These are phyloP conservation scores for Thaumatotibia leucotreta DNA, from an alignment of 1,140 invertebrate genomes.

Conservation along the genomic window DNA sequence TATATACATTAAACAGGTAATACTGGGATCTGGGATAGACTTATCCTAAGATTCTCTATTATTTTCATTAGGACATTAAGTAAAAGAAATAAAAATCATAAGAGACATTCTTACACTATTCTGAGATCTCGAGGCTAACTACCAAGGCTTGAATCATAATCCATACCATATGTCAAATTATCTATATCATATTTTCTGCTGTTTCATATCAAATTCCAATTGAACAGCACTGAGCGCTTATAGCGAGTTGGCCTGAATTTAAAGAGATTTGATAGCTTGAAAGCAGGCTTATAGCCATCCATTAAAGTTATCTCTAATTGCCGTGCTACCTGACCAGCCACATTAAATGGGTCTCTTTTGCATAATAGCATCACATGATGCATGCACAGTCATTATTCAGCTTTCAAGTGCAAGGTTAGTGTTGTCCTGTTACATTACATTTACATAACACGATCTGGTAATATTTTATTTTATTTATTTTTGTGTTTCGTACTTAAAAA, in stretches of 20 bases:
- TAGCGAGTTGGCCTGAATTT: slow-evolving; percentile 1
- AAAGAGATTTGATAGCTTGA: slow-evolving; percentile 5
- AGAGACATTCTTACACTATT: too few relatives aligned
- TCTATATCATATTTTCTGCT: too few relatives aligned
- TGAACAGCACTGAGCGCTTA: background rate
- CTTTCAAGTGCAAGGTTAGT: slow-evolving; percentile 10
- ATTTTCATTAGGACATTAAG: too few relatives aligned
- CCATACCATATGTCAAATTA: too few relatives aligned
- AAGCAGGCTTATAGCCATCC: background rate
- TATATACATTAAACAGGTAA: too few relatives aligned
- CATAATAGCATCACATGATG: slow-evolving; percentile 19
- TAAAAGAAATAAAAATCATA: too few relatives aligned
- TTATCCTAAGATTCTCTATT: too few relatives aligned
- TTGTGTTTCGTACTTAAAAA: too few relatives aligned
- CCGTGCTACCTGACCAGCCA: slow-evolving; percentile 11
- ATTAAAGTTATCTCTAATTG: slow-evolving; percentile 10
- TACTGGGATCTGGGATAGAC: too few relatives aligned
- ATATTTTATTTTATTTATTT: background rate
- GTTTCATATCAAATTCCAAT: too few relatives aligned
- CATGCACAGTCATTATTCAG: background rate
- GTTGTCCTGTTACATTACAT: background rate
- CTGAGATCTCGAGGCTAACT: too few relatives aligned
- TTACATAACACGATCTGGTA: background rate
- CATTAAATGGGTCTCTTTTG: slow-evolving; percentile 21
- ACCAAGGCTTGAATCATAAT: too few relatives aligned